Evolutionary conservation across 2,113 vertebrate species (phyloP).

Genomic region (Corydoras sp.): DNA sequence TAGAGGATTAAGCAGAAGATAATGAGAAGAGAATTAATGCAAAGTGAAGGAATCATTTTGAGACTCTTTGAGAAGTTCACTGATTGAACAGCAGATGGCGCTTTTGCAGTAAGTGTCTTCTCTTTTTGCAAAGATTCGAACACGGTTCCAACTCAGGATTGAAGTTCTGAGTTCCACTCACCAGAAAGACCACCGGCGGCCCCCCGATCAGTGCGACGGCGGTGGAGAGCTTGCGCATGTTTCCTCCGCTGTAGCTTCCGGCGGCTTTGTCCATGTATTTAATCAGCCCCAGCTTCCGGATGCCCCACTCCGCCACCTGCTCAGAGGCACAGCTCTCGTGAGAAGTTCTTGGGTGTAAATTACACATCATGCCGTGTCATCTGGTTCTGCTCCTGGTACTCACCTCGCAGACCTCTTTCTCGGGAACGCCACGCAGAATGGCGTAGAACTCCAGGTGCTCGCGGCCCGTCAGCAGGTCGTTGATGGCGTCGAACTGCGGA

Average conservation of each 20-base stretch:
- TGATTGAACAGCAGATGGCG: no score
- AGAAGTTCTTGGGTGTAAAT: no score
- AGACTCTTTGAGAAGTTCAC: no score
- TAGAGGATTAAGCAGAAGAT: no score
- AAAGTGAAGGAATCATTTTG: no score
- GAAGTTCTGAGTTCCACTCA: slow-evolving; percentile 55
- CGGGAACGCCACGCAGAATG: slow-evolving; percentile 89
- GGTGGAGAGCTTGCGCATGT: slow-evolving; percentile 93
- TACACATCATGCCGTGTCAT: background rate
- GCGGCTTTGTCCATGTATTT: slow-evolving; percentile 90
- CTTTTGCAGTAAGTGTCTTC: no score
- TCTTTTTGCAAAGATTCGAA: no score
- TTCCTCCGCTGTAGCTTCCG: slow-evolving; percentile 94
- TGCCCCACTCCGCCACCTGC: slow-evolving; percentile 95
- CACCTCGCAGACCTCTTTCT: slow-evolving; percentile 97
- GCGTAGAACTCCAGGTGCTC: slow-evolving; percentile 63
- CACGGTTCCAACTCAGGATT: no score
- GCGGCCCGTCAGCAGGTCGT: no score
- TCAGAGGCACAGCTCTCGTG: no score
- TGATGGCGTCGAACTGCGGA: slow-evolving; percentile 65
- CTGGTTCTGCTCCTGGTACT: background rate
- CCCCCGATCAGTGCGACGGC: slow-evolving; percentile 94
- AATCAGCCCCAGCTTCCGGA: slow-evolving; percentile 86
- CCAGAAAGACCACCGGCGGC: slow-evolving; percentile 93
- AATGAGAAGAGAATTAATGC: no score